Conservation (phyloP, 2,797 vertebrate species). For the Eospalax fontanierii region DNA sequence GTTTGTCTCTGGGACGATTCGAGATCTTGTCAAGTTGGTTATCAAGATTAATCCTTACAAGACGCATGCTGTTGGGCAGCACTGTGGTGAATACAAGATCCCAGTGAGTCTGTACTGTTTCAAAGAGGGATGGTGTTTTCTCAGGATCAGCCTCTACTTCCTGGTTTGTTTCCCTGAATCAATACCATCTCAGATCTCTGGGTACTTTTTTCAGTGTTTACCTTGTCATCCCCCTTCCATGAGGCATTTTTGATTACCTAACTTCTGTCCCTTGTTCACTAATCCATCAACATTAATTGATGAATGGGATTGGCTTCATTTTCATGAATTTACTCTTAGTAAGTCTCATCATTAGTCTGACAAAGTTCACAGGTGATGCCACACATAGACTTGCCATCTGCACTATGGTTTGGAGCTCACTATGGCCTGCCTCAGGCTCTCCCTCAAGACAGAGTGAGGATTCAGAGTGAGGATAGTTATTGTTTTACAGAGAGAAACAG, state of each 20-base stretch:
- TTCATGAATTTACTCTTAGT: background rate
- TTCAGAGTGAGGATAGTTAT: background rate
- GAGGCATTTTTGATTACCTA: background rate
- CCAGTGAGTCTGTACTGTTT: background rate
- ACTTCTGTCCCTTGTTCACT: background rate
- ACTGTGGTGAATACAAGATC: background rate
- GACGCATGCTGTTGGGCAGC: no score
- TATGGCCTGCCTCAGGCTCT: background rate
- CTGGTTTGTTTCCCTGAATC: background rate
- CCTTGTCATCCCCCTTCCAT: background rate
- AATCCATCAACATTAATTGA: background rate
- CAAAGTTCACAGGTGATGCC: background rate
- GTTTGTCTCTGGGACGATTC: background rate
- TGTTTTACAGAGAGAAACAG: background rate
- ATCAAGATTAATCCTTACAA: background rate
- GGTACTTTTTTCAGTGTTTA: background rate
- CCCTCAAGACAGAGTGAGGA: background rate
- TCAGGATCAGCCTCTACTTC: background rate
- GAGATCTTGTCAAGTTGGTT: background rate
- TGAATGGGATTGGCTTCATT: background rate
- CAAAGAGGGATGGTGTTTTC: background rate
- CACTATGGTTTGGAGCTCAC: background rate
- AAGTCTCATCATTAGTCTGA: background rate
- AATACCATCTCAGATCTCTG: background rate
- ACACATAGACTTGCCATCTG: background rate